Evolutionary conservation across 2,797 vertebrate genomes (phyloP), one percentile per base, ranked within the genome.

Genomic region (Chelidonichthys spinosus): DNA sequence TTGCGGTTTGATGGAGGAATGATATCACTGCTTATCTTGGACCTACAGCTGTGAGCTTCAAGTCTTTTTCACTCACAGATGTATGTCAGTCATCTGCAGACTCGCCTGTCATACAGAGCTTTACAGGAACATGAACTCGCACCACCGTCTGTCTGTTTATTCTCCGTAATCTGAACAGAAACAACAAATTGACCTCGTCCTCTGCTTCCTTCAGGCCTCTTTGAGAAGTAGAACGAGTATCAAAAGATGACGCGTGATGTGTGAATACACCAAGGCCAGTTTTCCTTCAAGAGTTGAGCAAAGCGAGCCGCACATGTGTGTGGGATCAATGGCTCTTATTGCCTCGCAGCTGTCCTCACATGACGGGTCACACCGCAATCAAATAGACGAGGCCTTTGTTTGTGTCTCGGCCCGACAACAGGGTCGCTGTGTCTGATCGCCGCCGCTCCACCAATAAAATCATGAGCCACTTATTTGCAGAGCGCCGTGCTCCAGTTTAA

Each of bases 401-500:
- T 58, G 9, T 53, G 63, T 80, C 18, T 18, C 14, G 59, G 59
- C 61, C 70, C 53, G 35, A 49, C 17, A 70, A 47, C 17, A 64
- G 76, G 64, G 53, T 69, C 40, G 43, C 36, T 62, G 0, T 56
- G 7, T 74, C 55, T 74, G 7, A 72, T 43, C 55, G 11, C 10
- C 11, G 14, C 18, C 3, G 53, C 39, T 46, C 15, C 6, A 44
- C 13, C 36, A 58, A 18, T 40, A 35, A 61, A 73, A 59, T n/a
- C 1, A 2, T 49, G 15, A 35, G 54, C 8, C 56, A 25, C 11
- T 39, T 40, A n/a, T 18, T 33, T 40, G 42, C 32, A 54, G 40
- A 78, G 52, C 13, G 50, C 17, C 17, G 1, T 81, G 88, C 63
- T 82, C 85, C 37, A 87, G 69, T 90, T 90, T 74, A 69, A 75